A percentile compares a stretch with the other conserved stretches of the same genome.
These are phyloP conservation scores for Tigriopus japonicus DNA, from an alignment of 1,140 invertebrate species.

Conservation along the genomic window DNA sequence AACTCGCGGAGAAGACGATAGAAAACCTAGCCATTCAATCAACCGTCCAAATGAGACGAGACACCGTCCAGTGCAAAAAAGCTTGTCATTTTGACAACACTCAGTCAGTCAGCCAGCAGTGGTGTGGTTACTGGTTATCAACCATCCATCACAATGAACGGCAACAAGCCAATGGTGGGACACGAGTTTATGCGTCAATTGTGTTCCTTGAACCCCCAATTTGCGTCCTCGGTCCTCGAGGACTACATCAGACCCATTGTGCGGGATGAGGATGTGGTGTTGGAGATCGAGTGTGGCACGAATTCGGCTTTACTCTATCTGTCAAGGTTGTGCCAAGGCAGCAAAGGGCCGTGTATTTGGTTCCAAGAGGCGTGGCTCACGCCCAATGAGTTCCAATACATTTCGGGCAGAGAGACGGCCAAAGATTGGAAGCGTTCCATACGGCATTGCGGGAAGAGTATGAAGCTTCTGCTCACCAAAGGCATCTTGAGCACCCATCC, in stretches of 20 bases:
- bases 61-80: too few species aligned
- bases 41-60: too few species aligned
- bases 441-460: conserved; percentile 31
- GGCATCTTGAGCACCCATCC: conserved; percentile 29
- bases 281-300: conserved; percentile 29
- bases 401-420: conserved; percentile 31
- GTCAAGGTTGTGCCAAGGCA: conserved; percentile 28
- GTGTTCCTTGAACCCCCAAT: conserved; percentile 13
- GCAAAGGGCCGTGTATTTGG: conserved; percentile 28
- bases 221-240: conserved; percentile 19
- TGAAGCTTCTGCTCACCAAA: conserved; percentile 32
- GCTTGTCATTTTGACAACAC: too few species aligned
- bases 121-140: too few species aligned
- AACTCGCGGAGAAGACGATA: too few species aligned
- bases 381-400: conserved; percentile 33
- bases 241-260: conserved; percentile 25
- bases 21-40: too few species aligned
- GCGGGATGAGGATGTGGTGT: conserved; percentile 25
- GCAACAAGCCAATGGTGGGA: background rate
- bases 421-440: conserved; percentile 34
- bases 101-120: too few species aligned
- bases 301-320: conserved; percentile 27
- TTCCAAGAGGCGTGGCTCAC: conserved; percentile 30
- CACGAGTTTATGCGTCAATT: conserved; percentile 10
- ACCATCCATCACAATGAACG: too few species aligned